Conservation (phyloP, 2,113 vertebrate genomes). For the Heliornis fulica region DNA sequence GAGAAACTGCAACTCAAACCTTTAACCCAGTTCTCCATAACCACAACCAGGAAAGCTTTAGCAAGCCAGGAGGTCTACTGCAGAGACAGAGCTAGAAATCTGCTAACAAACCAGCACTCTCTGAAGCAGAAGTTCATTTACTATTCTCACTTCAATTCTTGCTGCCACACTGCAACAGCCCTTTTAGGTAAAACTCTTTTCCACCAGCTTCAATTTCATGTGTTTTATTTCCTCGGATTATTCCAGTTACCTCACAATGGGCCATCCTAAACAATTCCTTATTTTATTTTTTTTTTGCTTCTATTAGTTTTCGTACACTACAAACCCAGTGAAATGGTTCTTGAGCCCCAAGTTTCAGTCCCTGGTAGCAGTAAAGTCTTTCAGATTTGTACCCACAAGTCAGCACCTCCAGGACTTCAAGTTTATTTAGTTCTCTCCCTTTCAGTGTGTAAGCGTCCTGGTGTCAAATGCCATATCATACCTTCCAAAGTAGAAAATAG, state of each 20-base stretch:
- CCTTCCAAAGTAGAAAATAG: conserved; percentile 43
- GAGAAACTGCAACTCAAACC: neutral
- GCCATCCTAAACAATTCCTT: neutral
- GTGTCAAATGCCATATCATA: conserved; percentile 22
- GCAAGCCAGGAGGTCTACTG: neutral
- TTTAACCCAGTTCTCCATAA: neutral
- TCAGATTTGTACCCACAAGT: neutral
- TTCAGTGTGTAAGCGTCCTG: neutral
- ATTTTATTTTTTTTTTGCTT: neutral
- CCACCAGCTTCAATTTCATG: neutral
- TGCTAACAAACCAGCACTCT: neutral
- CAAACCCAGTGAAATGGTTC: neutral
- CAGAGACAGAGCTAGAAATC: neutral
- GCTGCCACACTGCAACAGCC: neutral
- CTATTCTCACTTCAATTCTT: neutral
- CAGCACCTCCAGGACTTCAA: neutral
- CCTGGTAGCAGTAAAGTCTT: neutral
- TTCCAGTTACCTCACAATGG: neutral
- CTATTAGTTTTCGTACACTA: neutral
- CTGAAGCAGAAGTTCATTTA: neutral
- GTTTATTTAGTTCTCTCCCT: neutral
- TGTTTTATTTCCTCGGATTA: neutral
- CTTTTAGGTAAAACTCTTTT: neutral
- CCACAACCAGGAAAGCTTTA: neutral
- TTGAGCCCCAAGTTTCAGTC: neutral